Percentiles rank a stretch among this genome's conserved stretches.
These are phyloP conservation scores for Hippolais icterina DNA, from an alignment of 2,113 vertebrate genomes.

Conservation along the genomic window DNA sequence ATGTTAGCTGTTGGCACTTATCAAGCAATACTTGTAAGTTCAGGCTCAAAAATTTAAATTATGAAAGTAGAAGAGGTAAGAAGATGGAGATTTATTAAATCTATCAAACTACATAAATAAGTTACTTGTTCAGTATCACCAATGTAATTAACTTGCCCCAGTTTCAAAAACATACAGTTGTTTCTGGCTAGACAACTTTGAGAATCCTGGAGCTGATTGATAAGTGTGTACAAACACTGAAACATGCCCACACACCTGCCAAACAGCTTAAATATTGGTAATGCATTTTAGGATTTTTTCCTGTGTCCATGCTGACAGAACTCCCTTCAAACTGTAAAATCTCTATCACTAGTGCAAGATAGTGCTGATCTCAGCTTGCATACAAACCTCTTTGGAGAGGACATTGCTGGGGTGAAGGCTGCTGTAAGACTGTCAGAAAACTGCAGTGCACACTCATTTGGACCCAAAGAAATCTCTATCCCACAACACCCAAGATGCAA, in stretches of 20 bases:
- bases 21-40: not conserved
- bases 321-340: not conserved
- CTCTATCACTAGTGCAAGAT: not conserved
- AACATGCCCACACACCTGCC: rapidly evolving
- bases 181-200: not conserved
- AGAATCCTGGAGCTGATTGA: not conserved
- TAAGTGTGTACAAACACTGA: not conserved
- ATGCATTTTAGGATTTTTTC: not conserved
- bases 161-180: not conserved
- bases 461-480: not conserved
- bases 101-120: not conserved
- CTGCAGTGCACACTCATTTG: not conserved
- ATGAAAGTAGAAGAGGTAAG: not conserved
- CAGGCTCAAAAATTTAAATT: not conserved
- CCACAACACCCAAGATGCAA: not conserved
- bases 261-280: not conserved
- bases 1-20: not conserved
- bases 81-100: not conserved
- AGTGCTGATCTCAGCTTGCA: not conserved
- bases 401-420: not conserved
- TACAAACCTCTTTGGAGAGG: not conserved
- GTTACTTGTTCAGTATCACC: not conserved
- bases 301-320: not conserved
- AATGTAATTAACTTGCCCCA: not conserved
- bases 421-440: not conserved